Base-by-base conservation (phyloP, 2,888 invertebrate species). In the Nudaria mundana region DNA sequence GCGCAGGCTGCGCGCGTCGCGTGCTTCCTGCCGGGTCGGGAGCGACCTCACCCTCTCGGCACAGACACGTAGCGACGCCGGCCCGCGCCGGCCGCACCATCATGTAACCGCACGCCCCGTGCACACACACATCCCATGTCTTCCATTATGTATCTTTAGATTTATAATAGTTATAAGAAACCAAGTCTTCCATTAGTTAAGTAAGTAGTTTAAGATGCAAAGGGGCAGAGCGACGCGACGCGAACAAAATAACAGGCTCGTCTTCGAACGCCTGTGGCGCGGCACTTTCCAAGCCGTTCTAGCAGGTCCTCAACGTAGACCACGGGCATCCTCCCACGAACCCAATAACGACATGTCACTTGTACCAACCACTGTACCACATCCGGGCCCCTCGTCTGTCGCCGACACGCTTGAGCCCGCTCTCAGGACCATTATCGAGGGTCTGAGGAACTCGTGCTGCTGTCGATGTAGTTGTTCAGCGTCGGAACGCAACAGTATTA, bases 201-300 rank as follows among this genome's bases (percentile, higher is more conserved):
- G 44, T 77, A 81, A 81, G 72, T 76, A 75, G 71, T 55, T 69
- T 80, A 85, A 78, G 73, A 86, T 86, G 87, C 80, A 82, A 67
- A 76, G 84, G 68, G 84, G 83, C 53, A 82, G 82, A 73, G 89
- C 75, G 66, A 65, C 81, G 82, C 82, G 81, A 59, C 81, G 84
- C 79, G 78, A 80, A 48, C 68, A 69, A 49, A 91, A 92, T 60
- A 91, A 93, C 58, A 88, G 93, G 45, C 86, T 92, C 23, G 91
- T 94, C 39, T 94, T 94, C 74, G 94, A 94, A 63, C 86, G 93
- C 12, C 83, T 94, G 35, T 94, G 94, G 94, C 90, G 93, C 28
- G 93, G 93, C 38, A 91, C 91, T 28, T 91, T 92, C 63, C 88
- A 87, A 63, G 82, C 88, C 38, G 89, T 89, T 46, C 61, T 87